Percentiles rank a stretch among this genome's conserved stretches.
These are phyloP conservation scores for Cetonia aurata DNA, from an alignment of 2,888 invertebrate species.

Conservation along the genomic window DNA sequence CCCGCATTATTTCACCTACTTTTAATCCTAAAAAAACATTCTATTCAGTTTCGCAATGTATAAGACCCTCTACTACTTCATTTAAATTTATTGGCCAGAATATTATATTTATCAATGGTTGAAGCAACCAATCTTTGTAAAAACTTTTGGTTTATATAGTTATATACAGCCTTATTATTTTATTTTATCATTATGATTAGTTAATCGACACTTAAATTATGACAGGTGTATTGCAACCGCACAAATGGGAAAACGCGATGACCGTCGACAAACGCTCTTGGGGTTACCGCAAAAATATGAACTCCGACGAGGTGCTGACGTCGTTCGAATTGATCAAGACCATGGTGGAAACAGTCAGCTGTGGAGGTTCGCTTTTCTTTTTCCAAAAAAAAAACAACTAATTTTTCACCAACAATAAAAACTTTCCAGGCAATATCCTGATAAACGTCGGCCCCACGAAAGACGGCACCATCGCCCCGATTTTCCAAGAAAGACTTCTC, in stretches of 20 bases:
- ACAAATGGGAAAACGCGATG: constrained; percentile 98
- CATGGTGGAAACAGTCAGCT: constrained; percentile 84
- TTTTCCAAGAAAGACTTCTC: constrained; percentile 87
- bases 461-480: constrained; percentile 86
- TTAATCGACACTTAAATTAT: background rate
- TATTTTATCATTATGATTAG: too few species aligned
- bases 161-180: too few species aligned
- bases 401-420: background rate
- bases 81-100: too few species aligned
- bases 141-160: too few species aligned
- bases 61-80: too few species aligned
- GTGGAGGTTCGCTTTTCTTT: constrained; percentile 76
- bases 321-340: constrained; percentile 77
- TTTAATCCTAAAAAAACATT: too few species aligned
- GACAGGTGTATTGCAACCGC: constrained; percentile 73
- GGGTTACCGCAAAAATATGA: constrained; percentile 85
- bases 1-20: too few species aligned
- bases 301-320: constrained; percentile 76
- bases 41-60: too few species aligned
- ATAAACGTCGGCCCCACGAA: constrained; percentile 94
- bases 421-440: constrained; percentile 75
- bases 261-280: constrained; percentile 89
- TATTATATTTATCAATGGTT: too few species aligned
- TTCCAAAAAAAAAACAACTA: too few species aligned
- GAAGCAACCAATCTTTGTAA: too few species aligned